Conservation (phyloP, 2,113 vertebrate species). For the Odontophorus gujanensis region DNA sequence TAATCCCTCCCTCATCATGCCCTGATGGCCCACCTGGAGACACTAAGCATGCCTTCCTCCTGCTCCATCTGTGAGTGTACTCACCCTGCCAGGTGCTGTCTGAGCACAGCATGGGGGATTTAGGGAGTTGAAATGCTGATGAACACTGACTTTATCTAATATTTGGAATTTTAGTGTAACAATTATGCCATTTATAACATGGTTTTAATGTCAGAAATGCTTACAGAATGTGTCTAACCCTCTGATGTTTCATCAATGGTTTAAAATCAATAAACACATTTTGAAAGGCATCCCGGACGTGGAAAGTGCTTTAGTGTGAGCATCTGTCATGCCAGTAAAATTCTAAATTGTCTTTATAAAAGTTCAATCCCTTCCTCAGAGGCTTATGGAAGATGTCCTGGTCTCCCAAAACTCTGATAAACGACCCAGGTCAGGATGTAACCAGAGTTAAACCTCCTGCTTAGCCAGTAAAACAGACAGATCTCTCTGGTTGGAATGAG, state of each 20-base stretch:
- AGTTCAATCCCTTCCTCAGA: not conserved
- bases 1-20: not conserved
- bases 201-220: not conserved
- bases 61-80: not conserved
- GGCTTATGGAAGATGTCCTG: not conserved
- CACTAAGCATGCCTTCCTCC: not conserved
- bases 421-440: not conserved
- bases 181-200: not conserved
- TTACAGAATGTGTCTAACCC: not conserved
- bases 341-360: not conserved
- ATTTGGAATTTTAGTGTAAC: not conserved
- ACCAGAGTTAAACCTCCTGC: not conserved
- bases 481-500: not conserved
- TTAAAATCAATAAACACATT: not conserved
- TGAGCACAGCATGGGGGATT: not conserved
- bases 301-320: not conserved
- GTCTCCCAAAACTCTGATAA: not conserved
- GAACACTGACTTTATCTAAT: not conserved
- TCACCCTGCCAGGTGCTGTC: not conserved
- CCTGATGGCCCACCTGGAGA: not conserved
- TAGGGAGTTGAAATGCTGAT: not conserved
- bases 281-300: not conserved
- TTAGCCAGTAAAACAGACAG: not conserved
- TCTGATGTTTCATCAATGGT: not conserved
- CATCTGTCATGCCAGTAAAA: not conserved